Percentiles rank a stretch among this genome's conserved stretches.
phyloP scores from a whole-genome alignment of 2,888 invertebrate genomes.

The Lasioglossum morio region DNA sequence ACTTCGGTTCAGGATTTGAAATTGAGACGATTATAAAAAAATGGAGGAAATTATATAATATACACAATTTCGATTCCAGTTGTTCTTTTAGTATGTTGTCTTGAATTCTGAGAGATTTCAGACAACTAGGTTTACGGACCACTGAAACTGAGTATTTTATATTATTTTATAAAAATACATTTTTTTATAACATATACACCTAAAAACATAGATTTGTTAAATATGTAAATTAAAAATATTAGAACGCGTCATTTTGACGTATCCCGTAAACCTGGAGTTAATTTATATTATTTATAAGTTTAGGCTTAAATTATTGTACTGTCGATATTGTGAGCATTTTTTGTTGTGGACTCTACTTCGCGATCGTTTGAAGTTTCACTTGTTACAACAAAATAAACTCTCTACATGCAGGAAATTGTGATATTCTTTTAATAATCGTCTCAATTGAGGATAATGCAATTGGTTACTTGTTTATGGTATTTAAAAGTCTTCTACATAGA shows the following conservation, averaged over 20 bases:
- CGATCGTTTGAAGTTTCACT: conserved; percentile 13
- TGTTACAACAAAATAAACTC: conserved; percentile 9
- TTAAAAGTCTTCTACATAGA: neutral
- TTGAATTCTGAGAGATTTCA: neutral
- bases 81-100: neutral
- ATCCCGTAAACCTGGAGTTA: neutral
- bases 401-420: neutral
- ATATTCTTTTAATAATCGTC: conserved; percentile 21
- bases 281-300: conserved; percentile 11
- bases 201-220: neutral
- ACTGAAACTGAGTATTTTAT: neutral
- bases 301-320: neutral
- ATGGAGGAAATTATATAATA: neutral
- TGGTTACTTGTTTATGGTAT: neutral
- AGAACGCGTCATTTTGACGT: neutral
- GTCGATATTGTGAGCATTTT: neutral
- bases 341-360: conserved; percentile 9
- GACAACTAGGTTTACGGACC: neutral
- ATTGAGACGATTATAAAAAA: neutral
- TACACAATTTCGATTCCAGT: neutral
- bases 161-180: neutral
- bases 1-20: conserved; percentile 14
- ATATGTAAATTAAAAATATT: neutral
- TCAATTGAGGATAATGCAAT: neutral
- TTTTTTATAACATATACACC: neutral